phyloP scores from a whole-genome alignment of 2,888 invertebrate species.

The Omphaloscelis lunosa region DNA sequence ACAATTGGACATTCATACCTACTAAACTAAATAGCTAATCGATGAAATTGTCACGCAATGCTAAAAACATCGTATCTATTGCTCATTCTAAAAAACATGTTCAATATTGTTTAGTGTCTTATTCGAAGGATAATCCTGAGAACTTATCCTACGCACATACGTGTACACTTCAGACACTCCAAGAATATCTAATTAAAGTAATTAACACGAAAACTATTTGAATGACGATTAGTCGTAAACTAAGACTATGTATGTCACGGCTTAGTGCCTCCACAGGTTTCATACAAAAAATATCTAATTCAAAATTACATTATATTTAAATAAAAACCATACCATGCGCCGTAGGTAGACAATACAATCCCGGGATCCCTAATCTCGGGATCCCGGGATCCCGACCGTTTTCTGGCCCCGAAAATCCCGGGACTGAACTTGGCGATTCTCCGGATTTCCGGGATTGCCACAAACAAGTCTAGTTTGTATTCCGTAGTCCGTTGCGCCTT shows the following conservation, averaged over 20 bases:
- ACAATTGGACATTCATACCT: not conserved
- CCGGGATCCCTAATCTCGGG: no score
- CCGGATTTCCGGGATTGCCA: no score
- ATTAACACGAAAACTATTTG: not conserved
- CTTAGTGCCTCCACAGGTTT: not conserved
- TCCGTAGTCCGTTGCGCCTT: no score
- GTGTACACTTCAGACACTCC: not conserved
- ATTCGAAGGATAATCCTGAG: not conserved
- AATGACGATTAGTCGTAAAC: not conserved
- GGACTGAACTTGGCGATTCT: no score
- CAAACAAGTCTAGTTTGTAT: no score
- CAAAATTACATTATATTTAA: not conserved
- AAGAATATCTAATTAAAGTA: not conserved
- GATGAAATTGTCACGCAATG: constrained; percentile 32
- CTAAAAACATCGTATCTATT: not conserved
- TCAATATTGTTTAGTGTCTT: not conserved
- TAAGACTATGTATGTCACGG: not conserved
- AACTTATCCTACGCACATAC: not conserved
- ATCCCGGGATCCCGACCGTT: no score
- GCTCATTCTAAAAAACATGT: not conserved
- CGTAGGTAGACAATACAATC: no score
- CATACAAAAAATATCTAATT: not conserved
- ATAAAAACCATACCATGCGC: not conserved
- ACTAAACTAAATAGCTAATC: constrained; percentile 6
- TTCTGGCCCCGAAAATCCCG: no score